A percentile compares a stretch with the other conserved stretches of the same genome.
Evolutionary conservation across 2,113 vertebrate genomes (phyloP).

Genomic region (Brachyistius frenatus): DNA sequence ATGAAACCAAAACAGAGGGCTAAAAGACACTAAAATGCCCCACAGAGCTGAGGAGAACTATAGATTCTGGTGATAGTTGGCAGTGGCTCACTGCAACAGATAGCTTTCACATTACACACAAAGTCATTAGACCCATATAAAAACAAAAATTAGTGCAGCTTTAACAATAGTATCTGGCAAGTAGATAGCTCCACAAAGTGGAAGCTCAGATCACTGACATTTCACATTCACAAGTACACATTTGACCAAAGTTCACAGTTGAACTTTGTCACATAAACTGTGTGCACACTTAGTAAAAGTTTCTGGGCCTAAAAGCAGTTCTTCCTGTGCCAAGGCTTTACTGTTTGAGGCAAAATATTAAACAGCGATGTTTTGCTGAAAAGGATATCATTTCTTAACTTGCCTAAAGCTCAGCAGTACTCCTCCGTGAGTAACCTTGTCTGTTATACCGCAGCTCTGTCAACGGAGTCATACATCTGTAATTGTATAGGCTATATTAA

Average conservation of each 20-base stretch:
- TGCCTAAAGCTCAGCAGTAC: constrained; percentile 31
- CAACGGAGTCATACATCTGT: constrained; percentile 51
- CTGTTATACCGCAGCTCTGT: constrained; percentile 38
- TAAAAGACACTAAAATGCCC: not conserved
- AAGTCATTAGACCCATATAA: not conserved
- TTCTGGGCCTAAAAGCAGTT: constrained; percentile 19
- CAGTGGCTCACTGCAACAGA: not conserved
- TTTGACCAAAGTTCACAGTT: not conserved
- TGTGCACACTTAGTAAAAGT: constrained; percentile 21
- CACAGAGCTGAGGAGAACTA: too few relatives aligned
- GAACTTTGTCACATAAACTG: constrained; percentile 17
- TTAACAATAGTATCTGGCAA: not conserved
- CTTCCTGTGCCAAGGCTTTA: constrained; percentile 17
- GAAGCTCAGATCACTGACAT: not conserved
- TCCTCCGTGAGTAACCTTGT: constrained; percentile 48
- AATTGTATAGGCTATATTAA: constrained; percentile 64
- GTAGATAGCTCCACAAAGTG: not conserved
- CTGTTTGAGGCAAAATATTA: constrained; percentile 54
- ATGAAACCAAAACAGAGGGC: constrained; percentile 3
- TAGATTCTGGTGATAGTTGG: not conserved
- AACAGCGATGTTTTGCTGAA: constrained; percentile 52
- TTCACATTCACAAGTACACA: not conserved
- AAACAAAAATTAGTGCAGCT: not conserved
- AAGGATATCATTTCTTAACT: constrained; percentile 30
- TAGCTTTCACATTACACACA: not conserved